phyloP scores from a whole-genome alignment of 2,113 vertebrate genomes.

The Chelonoidis abingdonii region DNA sequence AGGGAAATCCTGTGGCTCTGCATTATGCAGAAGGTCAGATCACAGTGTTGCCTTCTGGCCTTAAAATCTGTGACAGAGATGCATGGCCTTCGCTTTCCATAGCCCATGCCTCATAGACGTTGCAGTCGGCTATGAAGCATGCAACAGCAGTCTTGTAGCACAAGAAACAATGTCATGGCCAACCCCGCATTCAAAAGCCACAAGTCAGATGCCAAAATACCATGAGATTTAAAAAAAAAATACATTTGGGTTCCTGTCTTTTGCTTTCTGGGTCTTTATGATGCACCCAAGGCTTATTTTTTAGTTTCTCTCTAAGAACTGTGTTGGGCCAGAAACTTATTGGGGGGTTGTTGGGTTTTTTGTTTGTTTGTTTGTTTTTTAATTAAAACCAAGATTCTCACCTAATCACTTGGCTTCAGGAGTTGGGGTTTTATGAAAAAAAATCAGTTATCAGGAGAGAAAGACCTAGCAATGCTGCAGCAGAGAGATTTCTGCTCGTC shows the following conservation, averaged over 20 bases:
- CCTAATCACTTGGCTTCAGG: rapidly evolving
- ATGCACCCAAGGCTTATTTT: not conserved
- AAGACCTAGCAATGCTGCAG: not conserved
- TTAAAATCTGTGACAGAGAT: not conserved
- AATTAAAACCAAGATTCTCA: not conserved
- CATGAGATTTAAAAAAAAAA: no score
- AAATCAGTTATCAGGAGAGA: not conserved
- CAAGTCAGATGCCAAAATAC: not conserved
- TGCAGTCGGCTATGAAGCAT: not conserved
- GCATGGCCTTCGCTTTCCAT: not conserved
- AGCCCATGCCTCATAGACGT: not conserved
- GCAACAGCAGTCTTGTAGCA: not conserved
- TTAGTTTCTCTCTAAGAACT: not conserved
- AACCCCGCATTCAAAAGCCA: not conserved
- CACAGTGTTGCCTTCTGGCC: not conserved
- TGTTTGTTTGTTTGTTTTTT: not conserved
- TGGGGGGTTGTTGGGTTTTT: not conserved
- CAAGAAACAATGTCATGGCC: not conserved
- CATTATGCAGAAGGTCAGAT: not conserved
- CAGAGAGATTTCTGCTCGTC: not conserved
- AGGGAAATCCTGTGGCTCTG: not conserved
- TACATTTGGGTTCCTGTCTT: not conserved
- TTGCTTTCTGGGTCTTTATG: not conserved
- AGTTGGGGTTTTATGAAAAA: rapidly evolving
- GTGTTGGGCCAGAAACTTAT: not conserved